Conservation (phyloP, 1,140 invertebrate species). For the Drosophila varians region DNA sequence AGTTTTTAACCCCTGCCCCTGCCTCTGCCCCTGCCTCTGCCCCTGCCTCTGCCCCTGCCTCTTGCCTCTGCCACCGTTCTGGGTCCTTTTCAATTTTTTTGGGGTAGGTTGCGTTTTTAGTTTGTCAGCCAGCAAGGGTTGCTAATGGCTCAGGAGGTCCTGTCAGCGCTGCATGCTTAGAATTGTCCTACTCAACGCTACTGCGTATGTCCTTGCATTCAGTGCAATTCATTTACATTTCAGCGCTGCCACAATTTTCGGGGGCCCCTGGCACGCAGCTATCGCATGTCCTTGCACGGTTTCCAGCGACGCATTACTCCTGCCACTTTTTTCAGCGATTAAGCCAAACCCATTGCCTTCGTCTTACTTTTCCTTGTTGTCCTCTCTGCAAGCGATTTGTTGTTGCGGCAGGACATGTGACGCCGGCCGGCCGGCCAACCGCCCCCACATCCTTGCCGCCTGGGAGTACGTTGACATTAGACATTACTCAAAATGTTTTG, state of each 20-base stretch:
- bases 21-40: not conserved
- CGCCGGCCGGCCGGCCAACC: slow-evolving; percentile 40
- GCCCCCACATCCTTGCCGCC: slow-evolving; percentile 20
- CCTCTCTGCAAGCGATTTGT: slow-evolving; percentile 59
- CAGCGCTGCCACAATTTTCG: slow-evolving; percentile 54
- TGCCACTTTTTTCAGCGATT: slow-evolving; percentile 30
- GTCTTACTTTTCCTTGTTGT: slow-evolving; percentile 58
- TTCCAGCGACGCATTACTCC: slow-evolving; percentile 12
- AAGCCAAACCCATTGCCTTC: slow-evolving; percentile 70
- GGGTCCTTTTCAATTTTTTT: slow-evolving; percentile 60
- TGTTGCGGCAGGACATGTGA: slow-evolving; percentile 67
- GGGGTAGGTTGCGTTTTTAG: slow-evolving; percentile 70
- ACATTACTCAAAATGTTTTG: slow-evolving; percentile 77
- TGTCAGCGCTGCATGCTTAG: slow-evolving; percentile 60
- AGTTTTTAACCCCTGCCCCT: slow-evolving; percentile 20
- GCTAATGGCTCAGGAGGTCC: slow-evolving; percentile 44
- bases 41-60: not conserved
- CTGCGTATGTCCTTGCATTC: slow-evolving; percentile 79
- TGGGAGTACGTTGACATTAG: slow-evolving; percentile 77
- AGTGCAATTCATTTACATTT: slow-evolving; percentile 81
- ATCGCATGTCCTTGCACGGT: slow-evolving; percentile 64
- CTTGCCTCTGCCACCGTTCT: not conserved
- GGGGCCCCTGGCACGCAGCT: slow-evolving; percentile 34
- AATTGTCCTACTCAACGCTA: slow-evolving; percentile 46
- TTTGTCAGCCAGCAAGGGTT: slow-evolving; percentile 65